Conservation (phyloP, 2,797 vertebrate species). For the Sebastes taczanowskii region DNA sequence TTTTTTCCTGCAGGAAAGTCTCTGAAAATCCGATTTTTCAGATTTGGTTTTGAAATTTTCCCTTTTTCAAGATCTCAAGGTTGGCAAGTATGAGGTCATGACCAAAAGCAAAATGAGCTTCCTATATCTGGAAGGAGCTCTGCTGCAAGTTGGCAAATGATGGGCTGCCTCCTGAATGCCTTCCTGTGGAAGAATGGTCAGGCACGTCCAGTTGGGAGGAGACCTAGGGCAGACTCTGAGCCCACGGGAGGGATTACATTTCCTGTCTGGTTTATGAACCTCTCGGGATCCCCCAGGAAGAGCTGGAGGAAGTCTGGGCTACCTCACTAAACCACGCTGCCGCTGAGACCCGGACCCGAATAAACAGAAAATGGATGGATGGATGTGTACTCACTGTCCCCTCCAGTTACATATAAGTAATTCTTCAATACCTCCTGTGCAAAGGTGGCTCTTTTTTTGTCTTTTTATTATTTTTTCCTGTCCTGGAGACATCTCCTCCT, state of each 20-base stretch:
- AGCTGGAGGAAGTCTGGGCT: slow-evolving; percentile 11
- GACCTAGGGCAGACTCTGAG: slow-evolving; percentile 24
- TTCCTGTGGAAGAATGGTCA: background rate
- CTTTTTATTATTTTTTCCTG: slow-evolving; percentile 1
- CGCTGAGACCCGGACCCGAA: background rate
- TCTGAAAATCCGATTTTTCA: no score
- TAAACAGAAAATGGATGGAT: slow-evolving; percentile 15
- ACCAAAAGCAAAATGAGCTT: background rate
- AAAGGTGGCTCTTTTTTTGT: background rate
- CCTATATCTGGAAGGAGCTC: background rate
- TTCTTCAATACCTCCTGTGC: background rate
- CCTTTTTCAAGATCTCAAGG: no score
- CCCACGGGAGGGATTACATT: slow-evolving; percentile 28
- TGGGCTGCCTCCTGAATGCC: slow-evolving; percentile 6
- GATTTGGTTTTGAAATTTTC: no score
- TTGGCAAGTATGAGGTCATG: no score
- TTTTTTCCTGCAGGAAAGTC: no score
- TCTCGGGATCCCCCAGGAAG: slow-evolving; percentile 6
- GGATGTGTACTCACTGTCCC: background rate
- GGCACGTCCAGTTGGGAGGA: slow-evolving; percentile 13
- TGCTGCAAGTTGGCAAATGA: slow-evolving; percentile 19
- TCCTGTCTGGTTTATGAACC: slow-evolving; percentile 22
- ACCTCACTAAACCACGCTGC: background rate
- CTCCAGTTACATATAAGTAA: slow-evolving; percentile 7
- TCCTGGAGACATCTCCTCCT: slow-evolving; percentile 11